Evolutionary conservation across 1,140 invertebrate species (phyloP).

Genomic region (Ooceraea biroi): DNA sequence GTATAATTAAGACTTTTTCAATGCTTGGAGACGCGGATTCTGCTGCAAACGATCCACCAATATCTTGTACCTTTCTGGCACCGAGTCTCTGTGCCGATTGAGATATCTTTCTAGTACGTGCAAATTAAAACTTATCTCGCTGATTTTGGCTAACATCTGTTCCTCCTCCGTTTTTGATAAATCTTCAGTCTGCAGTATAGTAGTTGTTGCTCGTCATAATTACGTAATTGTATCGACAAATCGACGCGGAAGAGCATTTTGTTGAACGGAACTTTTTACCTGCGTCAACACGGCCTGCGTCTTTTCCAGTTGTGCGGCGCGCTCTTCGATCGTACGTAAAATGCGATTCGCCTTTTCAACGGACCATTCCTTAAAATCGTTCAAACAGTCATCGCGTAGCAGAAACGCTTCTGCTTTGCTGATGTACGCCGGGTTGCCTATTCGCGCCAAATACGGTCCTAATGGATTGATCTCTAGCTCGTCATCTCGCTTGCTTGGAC

Average conservation of each 20-base stretch:
- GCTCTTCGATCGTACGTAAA: conserved; percentile 85
- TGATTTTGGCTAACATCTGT: conserved; percentile 80
- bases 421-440: conserved; percentile 82
- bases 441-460: conserved; percentile 87
- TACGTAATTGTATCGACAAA: neutral
- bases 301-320: conserved; percentile 63
- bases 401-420: conserved; percentile 81
- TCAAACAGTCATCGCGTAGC: conserved; percentile 85
- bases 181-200: conserved; percentile 77
- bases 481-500: conserved; percentile 76
- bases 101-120: conserved; percentile 84
- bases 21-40: conserved; percentile 53
- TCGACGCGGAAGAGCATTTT: neutral
- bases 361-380: conserved; percentile 87
- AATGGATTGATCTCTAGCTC: conserved; percentile 85
- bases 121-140: conserved; percentile 82
- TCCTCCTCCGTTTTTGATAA: conserved; percentile 84
- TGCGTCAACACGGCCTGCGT: conserved; percentile 71
- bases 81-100: conserved; percentile 80
- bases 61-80: conserved; percentile 77
- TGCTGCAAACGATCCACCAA: conserved; percentile 69
- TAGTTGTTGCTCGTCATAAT: conserved; percentile 29
- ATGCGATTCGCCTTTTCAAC: conserved; percentile 86
- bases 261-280: conserved; percentile 61
- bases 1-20: conserved; percentile 12